These are phyloP conservation scores for Sceloporus tristichus DNA, from an alignment of 2,113 vertebrate species.

Conservation along the genomic window DNA sequence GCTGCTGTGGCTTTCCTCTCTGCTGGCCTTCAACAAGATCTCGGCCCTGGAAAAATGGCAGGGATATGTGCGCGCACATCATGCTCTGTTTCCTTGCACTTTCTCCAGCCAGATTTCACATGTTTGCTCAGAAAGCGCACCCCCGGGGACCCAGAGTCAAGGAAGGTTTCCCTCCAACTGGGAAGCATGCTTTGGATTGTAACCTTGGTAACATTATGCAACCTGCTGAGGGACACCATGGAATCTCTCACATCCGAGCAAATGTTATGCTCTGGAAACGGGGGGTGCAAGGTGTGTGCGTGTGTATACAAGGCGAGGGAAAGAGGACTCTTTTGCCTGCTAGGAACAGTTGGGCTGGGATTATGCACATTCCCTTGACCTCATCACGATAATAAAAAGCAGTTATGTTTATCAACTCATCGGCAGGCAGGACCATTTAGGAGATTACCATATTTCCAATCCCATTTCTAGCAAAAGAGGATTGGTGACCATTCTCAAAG, in stretches of 20 bases:
- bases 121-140: constrained; percentile 18
- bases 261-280: constrained; percentile 71
- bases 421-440: constrained; percentile 78
- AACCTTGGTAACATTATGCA: constrained; percentile 66
- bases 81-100: neutral
- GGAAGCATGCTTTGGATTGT: neutral
- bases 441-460: constrained; percentile 82
- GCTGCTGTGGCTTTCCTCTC: too few species aligned
- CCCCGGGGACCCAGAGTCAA: neutral
- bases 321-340: too few species aligned
- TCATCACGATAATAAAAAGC: constrained; percentile 78
- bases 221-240: constrained; percentile 46
- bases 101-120: neutral
- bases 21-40: too few species aligned
- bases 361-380: constrained; percentile 71
- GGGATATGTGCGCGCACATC: too few species aligned
- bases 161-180: neutral
- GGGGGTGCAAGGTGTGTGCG: neutral
- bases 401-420: constrained; percentile 76
- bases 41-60: too few species aligned
- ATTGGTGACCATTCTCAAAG: constrained; percentile 71
- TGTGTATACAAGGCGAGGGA: neutral
- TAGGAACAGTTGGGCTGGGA: constrained; percentile 74
- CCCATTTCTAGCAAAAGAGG: constrained; percentile 83
- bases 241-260: constrained; percentile 70